These are phyloP conservation scores for Thalassaphorura encarpata DNA, from an alignment of 1,140 invertebrate genomes.

Conservation along the genomic window DNA sequence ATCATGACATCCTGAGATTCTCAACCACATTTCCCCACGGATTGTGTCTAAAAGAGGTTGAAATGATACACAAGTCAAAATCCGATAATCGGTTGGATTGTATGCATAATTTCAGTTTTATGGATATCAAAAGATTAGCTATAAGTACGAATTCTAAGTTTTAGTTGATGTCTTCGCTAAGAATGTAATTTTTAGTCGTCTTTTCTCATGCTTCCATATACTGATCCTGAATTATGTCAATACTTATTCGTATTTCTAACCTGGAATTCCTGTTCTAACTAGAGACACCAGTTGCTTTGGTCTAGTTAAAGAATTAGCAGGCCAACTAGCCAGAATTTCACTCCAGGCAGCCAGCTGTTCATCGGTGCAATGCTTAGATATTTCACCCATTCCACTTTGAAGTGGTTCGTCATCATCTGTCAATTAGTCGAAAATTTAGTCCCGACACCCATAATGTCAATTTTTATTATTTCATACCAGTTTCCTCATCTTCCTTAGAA, in stretches of 20 bases:
- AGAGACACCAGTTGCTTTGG: conserved; percentile 65
- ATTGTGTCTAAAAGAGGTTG: conserved; percentile 59
- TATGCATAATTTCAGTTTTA: too few relatives aligned
- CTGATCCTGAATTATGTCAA: too few relatives aligned
- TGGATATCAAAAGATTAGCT: too few relatives aligned
- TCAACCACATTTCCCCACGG: conserved; percentile 93
- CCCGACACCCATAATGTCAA: conserved; percentile 7
- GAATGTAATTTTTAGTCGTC: too few relatives aligned
- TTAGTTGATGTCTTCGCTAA: too few relatives aligned
- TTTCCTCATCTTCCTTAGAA: conserved; percentile 51
- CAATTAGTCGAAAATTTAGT: conserved; percentile 20
- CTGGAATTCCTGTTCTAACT: conserved; percentile 79
- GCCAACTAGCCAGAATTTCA: conserved; percentile 75
- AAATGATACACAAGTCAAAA: neutral
- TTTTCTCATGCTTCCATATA: too few relatives aligned
- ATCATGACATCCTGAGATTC: conserved; percentile 74
- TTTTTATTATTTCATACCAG: conserved; percentile 25
- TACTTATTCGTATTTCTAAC: too few relatives aligned
- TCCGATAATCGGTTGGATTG: neutral
- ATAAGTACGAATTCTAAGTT: too few relatives aligned
- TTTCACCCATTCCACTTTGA: conserved; percentile 87
- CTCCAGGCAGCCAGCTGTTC: conserved; percentile 86
- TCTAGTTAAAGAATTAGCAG: conserved; percentile 37
- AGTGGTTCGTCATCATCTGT: conserved; percentile 88
- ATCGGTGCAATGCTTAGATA: conserved; percentile 91